Evolutionary conservation across 2,113 vertebrate genomes (phyloP), one percentile per base, ranked within the genome.

Genomic region (Anolis sagrei): DNA sequence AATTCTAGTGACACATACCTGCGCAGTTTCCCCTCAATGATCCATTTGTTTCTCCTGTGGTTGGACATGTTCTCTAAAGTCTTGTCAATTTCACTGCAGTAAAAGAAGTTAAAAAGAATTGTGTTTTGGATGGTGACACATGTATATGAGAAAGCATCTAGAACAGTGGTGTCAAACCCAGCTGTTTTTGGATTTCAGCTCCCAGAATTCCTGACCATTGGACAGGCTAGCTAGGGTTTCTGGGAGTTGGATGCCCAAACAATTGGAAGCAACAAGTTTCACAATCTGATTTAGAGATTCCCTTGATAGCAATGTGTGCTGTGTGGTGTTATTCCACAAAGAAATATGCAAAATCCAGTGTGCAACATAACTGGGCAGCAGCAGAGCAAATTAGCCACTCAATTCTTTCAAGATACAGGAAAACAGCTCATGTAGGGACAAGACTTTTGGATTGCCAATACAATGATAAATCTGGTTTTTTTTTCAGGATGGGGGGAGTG

Each of bases 11-110:
- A 58, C 76, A 9, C 96, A 92, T 95, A 99, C 98, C 98, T 98
- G 92, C 98, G 97, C 58, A 99, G 91, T 49, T 98, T 97, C 7
- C 98, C 98, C 95, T 99, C 98, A 69, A 99, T 98, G 87, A 98
- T 98, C 98, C 98, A 99, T 89, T 99, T 99, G 94, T 96, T 99
- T 93, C 97, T 99, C 91, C 98, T 96, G 94, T 97, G 98, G 92
- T 89, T 97, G 76, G 97, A 93, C 97, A 99, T 98, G 94, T 91
- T 98, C 93, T 99, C 98, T 92, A 99, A 90, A 4, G 97, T 98
- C 94, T 97, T 99, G 94, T 99, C 98, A 49, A 99, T 99, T 94
- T 99, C 98, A 58, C 98, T 99, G 96, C 75, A 92, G 66, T 29
- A 11, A 64, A 25, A 5, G 4, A 8, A 49, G 9, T 21, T 21